These are phyloP conservation scores for Apamea sordens DNA, from an alignment of 2,888 invertebrate genomes.

Conservation along the genomic window DNA sequence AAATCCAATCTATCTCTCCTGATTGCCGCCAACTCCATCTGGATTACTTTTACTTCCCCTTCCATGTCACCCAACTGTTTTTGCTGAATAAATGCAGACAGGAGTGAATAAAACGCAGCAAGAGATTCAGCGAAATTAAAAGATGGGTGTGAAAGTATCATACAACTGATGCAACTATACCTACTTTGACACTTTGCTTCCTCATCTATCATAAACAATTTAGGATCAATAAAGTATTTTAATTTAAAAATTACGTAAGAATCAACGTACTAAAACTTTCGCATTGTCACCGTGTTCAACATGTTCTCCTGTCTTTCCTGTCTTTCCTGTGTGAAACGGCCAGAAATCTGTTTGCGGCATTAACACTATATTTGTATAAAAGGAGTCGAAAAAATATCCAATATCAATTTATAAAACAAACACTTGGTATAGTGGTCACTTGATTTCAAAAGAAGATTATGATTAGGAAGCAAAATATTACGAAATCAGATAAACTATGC, in stretches of 20 bases:
- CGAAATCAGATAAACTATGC: conserved; percentile 56
- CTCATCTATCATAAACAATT: neutral
- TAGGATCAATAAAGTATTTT: neutral
- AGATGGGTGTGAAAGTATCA: neutral
- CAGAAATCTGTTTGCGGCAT: conserved; percentile 84
- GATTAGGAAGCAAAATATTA: conserved; percentile 55
- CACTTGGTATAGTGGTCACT: conserved; percentile 41
- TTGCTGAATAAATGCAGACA: conserved; percentile 73
- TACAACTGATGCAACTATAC: neutral
- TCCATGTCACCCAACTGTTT: conserved; percentile 86
- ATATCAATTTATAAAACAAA: conserved; percentile 51
- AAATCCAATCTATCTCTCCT: conserved; percentile 76
- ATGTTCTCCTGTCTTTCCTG: conserved; percentile 61
- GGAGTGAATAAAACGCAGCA: neutral
- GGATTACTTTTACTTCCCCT: conserved; percentile 84
- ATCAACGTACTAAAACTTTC: conserved; percentile 60
- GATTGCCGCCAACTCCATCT: conserved; percentile 83
- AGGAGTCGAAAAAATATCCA: conserved; percentile 34
- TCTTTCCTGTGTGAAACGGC: conserved; percentile 74
- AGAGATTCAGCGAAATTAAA: neutral
- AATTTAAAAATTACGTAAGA: neutral
- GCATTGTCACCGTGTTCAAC: conserved; percentile 53
- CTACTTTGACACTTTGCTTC: neutral
- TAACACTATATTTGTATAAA: conserved; percentile 39
- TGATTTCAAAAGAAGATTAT: conserved; percentile 46